A percentile compares a stretch with the other conserved stretches of the same genome.
Evolutionary conservation across 2,888 invertebrate genomes (phyloP).

Genomic region (Pasiphila rectangulata): DNA sequence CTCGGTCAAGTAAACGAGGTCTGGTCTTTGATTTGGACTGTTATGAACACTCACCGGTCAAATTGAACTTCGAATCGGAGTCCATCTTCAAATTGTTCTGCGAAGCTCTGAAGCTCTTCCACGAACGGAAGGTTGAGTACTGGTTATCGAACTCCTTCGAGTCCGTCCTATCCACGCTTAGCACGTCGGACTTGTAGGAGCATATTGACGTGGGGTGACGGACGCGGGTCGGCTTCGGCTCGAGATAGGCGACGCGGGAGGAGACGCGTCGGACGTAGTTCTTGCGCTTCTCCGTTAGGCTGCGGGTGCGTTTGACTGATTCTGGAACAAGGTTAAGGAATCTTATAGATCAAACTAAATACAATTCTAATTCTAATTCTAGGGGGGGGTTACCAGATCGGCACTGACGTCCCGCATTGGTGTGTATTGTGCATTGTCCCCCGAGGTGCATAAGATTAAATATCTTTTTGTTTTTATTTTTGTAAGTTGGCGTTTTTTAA

Average conservation of each 20-base stretch:
- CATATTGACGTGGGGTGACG: slow-evolving; percentile 69
- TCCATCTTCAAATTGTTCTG: slow-evolving; percentile 63
- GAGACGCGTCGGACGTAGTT: slow-evolving; percentile 84
- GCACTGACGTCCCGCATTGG: too few species aligned
- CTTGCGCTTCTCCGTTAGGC: slow-evolving; percentile 83
- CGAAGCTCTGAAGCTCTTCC: slow-evolving; percentile 72
- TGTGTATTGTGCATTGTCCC: too few species aligned
- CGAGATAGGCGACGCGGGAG: slow-evolving; percentile 74
- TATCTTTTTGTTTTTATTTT: too few species aligned
- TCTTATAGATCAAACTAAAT: not conserved
- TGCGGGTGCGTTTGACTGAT: slow-evolving; percentile 76
- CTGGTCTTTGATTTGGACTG: too few species aligned
- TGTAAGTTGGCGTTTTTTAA: too few species aligned
- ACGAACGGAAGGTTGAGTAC: slow-evolving; percentile 70
- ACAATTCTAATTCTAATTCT: too few species aligned
- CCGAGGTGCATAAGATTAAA: too few species aligned
- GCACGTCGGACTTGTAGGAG: slow-evolving; percentile 59
- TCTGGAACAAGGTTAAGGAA: slow-evolving; percentile 49
- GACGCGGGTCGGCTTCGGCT: slow-evolving; percentile 51
- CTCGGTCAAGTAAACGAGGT: too few species aligned
- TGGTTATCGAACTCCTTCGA: slow-evolving; percentile 47
- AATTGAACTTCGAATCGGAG: slow-evolving; percentile 57
- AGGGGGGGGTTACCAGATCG: too few species aligned
- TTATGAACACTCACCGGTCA: slow-evolving; percentile 40
- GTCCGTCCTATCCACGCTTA: not conserved